A percentile compares a stretch with the other conserved stretches of the same genome.
These are phyloP conservation scores for Scolanthus callimorphus DNA, from an alignment of 92 coral and sea anemone species.

Conservation along the genomic window DNA sequence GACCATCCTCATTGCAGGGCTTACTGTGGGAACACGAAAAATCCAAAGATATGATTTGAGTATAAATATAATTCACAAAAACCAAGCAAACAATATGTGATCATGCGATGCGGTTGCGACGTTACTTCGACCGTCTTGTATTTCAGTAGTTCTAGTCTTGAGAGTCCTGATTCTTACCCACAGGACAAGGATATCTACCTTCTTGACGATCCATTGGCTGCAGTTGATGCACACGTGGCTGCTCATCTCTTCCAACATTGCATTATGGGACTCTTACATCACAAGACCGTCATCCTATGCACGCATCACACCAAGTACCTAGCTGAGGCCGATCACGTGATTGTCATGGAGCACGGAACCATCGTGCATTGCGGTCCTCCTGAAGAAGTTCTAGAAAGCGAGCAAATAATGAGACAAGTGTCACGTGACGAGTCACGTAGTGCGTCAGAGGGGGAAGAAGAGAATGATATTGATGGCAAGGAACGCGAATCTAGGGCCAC, in stretches of 20 bases:
- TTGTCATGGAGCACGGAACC: conserved; percentile 77
- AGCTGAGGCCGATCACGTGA: conserved; percentile 78
- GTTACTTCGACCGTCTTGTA: too few species aligned
- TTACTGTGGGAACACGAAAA: too few species aligned
- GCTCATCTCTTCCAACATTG: conserved; percentile 93
- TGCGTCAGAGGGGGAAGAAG: background rate
- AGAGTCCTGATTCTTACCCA: too few species aligned
- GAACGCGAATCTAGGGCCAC: conserved; percentile 27
- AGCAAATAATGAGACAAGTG: conserved; percentile 43
- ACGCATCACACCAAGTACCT: conserved; percentile 93
- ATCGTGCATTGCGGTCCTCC: conserved; percentile 72
- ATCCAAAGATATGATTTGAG: too few species aligned
- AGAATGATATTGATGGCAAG: conserved; percentile 7
- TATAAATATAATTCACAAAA: too few species aligned
- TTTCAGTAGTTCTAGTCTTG: too few species aligned
- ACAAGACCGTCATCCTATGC: conserved; percentile 96
- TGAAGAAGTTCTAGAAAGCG: conserved; percentile 50
- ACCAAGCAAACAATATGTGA: too few species aligned
- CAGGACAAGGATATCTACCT: conserved; percentile 91
- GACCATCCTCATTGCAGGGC: too few species aligned
- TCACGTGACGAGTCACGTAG: conserved; percentile 32
- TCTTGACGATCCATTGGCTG: conserved; percentile 94
- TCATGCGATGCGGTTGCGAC: too few species aligned
- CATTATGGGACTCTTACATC: conserved; percentile 84
- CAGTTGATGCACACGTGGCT: conserved; percentile 96